Evolutionary conservation across 2,113 vertebrate genomes (phyloP), one percentile per base, ranked within the genome.

Genomic region (Nycticorax nycticorax): DNA sequence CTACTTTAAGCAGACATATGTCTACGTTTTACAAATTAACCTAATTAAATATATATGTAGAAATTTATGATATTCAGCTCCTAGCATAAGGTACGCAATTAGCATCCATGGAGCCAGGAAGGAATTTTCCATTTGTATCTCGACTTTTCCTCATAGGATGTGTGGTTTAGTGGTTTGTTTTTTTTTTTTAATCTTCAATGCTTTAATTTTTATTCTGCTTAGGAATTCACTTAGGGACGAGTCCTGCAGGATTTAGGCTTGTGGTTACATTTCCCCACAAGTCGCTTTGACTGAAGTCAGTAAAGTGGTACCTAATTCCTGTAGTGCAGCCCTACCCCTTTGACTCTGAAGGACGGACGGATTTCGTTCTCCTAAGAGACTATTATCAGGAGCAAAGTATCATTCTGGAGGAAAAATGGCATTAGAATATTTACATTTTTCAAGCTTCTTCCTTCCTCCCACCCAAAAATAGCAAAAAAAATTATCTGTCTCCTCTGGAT

Each of bases 41-140:
- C 95, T 96, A 95, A 97, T 97, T 96, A 97, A 96, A 97, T 96
- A 96, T 97, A 96, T 96, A 96, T 95, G 95, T 91, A 91, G 84
- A 89, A 91, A 87, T 95, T 72, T 55, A 69, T 93, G 95, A 69
- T 94, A 37, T 30, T 95, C 77, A 69, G 89, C 95, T 97, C 53
- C 66, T 43, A 76, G 87, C 86, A 66, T 75, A 67, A 91, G 87
- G 88, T 95, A 88, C 32, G 47, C 56, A 93, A 67, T 95, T 89
- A 92, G 71, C 94, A 92, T 91, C 89, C 63, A 22, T 76, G 81
- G 74, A 87, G 53, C 89, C 94, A 80, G 94, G 71, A 76, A 96
- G 94, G 93, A 96, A 97, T 97, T 97, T 97, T 97, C 95, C 93
- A 83, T 96, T 91, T 95, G 48, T 94, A 17, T 82, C 87, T 82